Conservation (phyloP, 2,113 vertebrate species). For the Onychostruthus taczanowskii region DNA sequence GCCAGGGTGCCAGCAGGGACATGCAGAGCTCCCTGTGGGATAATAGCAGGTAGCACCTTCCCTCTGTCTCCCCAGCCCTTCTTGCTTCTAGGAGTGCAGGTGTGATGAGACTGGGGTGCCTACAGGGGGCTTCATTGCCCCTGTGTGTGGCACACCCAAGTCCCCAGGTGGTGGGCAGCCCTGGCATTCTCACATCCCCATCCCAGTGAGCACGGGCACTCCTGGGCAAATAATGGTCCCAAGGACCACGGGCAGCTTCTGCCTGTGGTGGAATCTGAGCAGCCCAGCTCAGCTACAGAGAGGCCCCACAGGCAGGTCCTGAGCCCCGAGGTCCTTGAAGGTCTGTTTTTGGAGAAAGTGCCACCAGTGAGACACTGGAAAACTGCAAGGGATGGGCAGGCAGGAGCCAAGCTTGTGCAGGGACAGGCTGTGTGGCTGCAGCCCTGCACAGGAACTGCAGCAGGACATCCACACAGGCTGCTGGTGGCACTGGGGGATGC, state of each 20-base stretch:
- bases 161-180: rapidly evolving
- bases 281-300: background rate
- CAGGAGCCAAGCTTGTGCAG: background rate
- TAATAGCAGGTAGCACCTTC: background rate
- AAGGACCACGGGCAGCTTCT: background rate
- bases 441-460: background rate
- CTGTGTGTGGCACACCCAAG: background rate
- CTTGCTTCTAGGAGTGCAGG: background rate
- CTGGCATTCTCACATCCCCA: background rate
- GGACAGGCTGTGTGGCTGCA: rapidly evolving
- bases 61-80: background rate
- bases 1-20: background rate
- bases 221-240: rapidly evolving
- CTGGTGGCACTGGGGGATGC: background rate
- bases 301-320: background rate
- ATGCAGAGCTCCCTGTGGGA: background rate
- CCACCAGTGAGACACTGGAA: background rate
- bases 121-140: background rate
- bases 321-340: background rate
- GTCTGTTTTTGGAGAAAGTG: background rate
- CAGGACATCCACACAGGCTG: background rate
- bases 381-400: background rate
- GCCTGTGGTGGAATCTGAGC: background rate
- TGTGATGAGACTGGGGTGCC: background rate
- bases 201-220: background rate